Base-by-base conservation (phyloP, 92 coral and sea anemone species). In the Plumapathes pennacea region DNA sequence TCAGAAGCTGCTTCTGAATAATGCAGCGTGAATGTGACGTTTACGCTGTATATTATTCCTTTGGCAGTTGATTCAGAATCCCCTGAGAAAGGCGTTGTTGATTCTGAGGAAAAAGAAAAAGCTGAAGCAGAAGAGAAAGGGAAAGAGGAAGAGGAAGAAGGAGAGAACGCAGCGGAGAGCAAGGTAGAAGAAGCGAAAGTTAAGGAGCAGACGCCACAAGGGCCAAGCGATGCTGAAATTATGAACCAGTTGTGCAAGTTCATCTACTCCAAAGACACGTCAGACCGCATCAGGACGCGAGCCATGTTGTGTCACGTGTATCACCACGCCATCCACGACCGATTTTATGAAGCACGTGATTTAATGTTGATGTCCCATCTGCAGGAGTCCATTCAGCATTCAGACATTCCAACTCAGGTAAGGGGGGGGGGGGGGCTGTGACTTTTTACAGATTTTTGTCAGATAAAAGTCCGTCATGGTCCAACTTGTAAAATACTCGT, bases 391-490 rank as follows among this genome's bases (percentile, higher is more conserved):
- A 85, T 92, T 38, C 94, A 84, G 33, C 91, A 84, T 67, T 92
- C 98, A 34, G 98, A 92, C 61, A 88, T 92, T 19, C 96, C 94
- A 28, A 92, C 98, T 9, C 98, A 92, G 98, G 98, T 92, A 54
- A n/a, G n/a, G n/a, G n/a, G n/a, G n/a, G n/a, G n/a, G n/a, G n/a
- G n/a, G n/a, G n/a, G n/a, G n/a, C n/a, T n/a, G n/a, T n/a, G n/a
- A n/a, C n/a, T n/a, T n/a, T n/a, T n/a, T n/a, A n/a, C n/a, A n/a
- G n/a, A n/a, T n/a, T n/a, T n/a, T n/a, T n/a, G n/a, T n/a, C n/a
- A n/a, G n/a, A n/a, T n/a, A n/a, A n/a, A n/a, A n/a, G n/a, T n/a
- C n/a, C n/a, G n/a, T n/a, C n/a, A n/a, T n/a, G n/a, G n/a, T n/a
- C n/a, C n/a, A n/a, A n/a, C n/a, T n/a, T n/a, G n/a, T n/a, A n/a